Percentiles rank a stretch among this genome's conserved stretches.
Conservation (phyloP, 2,113 vertebrate species). For the Tricholaema leucomelas region DNA sequence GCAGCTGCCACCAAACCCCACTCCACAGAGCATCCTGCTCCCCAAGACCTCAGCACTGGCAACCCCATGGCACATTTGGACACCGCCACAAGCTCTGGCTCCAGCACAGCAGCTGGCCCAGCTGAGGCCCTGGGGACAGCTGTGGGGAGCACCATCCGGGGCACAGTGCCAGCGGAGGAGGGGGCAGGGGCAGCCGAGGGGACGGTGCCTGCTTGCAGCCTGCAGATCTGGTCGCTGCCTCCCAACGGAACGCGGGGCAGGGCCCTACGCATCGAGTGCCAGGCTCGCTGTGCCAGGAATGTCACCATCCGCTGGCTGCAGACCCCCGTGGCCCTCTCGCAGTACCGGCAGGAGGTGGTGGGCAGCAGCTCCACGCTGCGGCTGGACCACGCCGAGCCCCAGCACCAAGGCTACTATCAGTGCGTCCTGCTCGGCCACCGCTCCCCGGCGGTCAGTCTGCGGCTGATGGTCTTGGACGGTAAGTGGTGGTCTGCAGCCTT, state of each 20-base stretch:
- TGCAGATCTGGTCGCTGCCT: background rate
- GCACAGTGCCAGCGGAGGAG: accelerated
- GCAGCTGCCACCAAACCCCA: background rate
- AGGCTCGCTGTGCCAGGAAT: accelerated
- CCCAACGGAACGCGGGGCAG: background rate
- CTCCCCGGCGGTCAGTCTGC: background rate
- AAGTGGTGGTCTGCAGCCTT: background rate
- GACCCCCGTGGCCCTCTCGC: conserved; percentile 20
- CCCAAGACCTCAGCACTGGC: accelerated
- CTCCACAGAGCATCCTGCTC: accelerated
- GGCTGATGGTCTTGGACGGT: background rate
- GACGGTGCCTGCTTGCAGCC: background rate
- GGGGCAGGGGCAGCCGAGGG: background rate
- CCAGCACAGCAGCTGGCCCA: accelerated
- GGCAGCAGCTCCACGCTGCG: conserved; percentile 39
- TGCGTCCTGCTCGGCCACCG: background rate
- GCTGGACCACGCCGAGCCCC: background rate
- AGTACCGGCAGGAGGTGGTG: background rate
- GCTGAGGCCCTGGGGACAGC: accelerated
- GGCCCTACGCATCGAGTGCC: conserved; percentile 53
- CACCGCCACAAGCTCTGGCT: accelerated
- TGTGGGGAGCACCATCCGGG: accelerated
- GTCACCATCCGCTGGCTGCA: conserved; percentile 33
- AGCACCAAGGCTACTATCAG: conserved; percentile 61
- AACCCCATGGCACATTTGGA: accelerated